These are phyloP conservation scores for Danionella cerebrum DNA, from an alignment of 2,113 vertebrate genomes.

Conservation along the genomic window DNA sequence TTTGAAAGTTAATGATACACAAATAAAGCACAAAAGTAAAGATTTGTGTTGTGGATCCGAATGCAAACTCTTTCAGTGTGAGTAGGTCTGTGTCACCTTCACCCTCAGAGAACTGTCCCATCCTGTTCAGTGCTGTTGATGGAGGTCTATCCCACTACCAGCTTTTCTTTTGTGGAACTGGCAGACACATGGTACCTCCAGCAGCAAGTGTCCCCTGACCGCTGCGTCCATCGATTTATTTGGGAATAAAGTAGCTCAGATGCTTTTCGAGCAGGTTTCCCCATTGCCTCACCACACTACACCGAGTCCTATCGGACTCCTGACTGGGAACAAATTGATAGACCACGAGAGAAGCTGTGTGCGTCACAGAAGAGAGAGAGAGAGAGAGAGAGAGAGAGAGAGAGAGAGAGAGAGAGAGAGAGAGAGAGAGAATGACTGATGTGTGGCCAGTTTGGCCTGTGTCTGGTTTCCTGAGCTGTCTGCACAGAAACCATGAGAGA, in stretches of 20 bases:
- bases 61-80: no score
- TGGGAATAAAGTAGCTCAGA: constrained; percentile 40
- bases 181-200: background rate
- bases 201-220: background rate
- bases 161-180: no score
- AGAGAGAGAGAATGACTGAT: constrained; percentile 36
- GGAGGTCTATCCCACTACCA: background rate
- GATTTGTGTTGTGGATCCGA: no score
- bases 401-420: constrained; percentile 13
- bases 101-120: background rate
- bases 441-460: constrained; percentile 32
- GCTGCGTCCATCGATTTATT: constrained; percentile 34
- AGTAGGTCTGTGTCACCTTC: no score
- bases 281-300: constrained; percentile 35
- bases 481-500: constrained; percentile 31
- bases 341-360: constrained; percentile 33
- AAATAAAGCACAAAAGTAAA: no score
- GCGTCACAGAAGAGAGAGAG: constrained; percentile 23
- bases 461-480: constrained; percentile 38
- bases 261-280: constrained; percentile 33
- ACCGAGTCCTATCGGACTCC: constrained; percentile 38
- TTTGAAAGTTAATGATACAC: no score
- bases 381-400: constrained; percentile 38
- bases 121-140: no score
- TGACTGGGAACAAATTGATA: constrained; percentile 42